Percentiles rank a stretch among this genome's conserved stretches.
Conservation (phyloP, 1,140 invertebrate genomes). For the honey bee (Apis mellifera) region DNA sequence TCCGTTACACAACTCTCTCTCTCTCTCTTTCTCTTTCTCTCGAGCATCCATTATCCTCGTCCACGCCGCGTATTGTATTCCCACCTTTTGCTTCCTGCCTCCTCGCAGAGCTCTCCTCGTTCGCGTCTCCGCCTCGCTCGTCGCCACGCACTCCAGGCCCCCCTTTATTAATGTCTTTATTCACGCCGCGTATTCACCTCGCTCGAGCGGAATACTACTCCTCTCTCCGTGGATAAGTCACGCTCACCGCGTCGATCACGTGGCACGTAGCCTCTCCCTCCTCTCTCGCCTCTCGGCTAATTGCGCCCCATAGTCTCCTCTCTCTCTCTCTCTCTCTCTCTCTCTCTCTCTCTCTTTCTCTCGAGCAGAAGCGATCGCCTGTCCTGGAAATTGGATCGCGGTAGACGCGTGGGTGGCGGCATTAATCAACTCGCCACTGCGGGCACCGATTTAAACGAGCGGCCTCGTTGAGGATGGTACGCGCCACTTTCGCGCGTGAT, state of each 20-base stretch:
- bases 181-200: constrained; percentile 41
- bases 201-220: not conserved
- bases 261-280: constrained; percentile 12
- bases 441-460: not conserved
- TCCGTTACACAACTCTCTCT: constrained; percentile 42
- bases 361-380: not conserved
- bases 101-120: constrained; percentile 10
- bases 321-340: too few relatives aligned
- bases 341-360: too few relatives aligned
- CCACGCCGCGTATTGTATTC: constrained; percentile 58
- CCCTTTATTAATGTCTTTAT: constrained; percentile 71
- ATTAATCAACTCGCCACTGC: constrained; percentile 27
- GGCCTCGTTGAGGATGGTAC: not conserved
- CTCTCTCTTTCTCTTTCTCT: not conserved
- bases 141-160: constrained; percentile 46
- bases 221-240: not conserved
- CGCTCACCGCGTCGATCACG: constrained; percentile 39
- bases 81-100: constrained; percentile 41
- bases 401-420: constrained; percentile 23
- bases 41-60: constrained; percentile 54
- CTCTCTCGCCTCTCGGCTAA: constrained; percentile 42
- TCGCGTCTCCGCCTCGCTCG: constrained; percentile 8
- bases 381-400: constrained; percentile 38
- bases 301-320: constrained; percentile 37
- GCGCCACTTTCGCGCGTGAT: constrained; percentile 20